These are phyloP conservation scores for Drosophila cognata DNA, from an alignment of 2,888 invertebrate species.

Conservation along the genomic window DNA sequence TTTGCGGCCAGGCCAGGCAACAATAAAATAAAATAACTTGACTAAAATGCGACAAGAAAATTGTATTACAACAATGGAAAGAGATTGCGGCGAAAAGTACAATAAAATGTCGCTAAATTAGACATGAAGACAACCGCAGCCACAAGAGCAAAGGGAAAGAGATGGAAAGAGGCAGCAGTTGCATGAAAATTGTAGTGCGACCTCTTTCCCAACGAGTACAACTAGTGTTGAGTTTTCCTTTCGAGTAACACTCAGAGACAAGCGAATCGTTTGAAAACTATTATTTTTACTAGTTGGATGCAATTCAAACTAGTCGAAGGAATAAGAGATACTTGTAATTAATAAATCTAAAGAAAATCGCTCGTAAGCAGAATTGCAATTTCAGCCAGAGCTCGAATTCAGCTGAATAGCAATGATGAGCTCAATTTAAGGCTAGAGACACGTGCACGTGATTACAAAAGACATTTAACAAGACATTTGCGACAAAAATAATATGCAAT, in stretches of 20 bases:
- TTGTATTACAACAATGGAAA: conserved; percentile 81
- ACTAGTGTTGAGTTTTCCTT: conserved; percentile 15
- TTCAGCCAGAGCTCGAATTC: conserved; percentile 10
- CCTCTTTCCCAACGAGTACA: conserved; percentile 31
- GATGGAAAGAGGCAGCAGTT: conserved; percentile 7
- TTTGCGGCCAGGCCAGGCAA: conserved; percentile 59
- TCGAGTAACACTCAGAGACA: conserved; percentile 1
- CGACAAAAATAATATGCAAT: conserved; percentile 51
- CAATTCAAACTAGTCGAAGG: not conserved
- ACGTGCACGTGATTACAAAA: conserved; percentile 60
- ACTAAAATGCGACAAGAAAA: conserved; percentile 81
- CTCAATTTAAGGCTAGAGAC: conserved; percentile 45
- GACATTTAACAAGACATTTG: conserved; percentile 59
- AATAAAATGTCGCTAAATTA: conserved; percentile 84
- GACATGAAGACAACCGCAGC: conserved; percentile 83
- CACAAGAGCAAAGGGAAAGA: conserved; percentile 12
- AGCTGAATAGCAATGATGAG: conserved; percentile 40
- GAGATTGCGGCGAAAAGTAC: conserved; percentile 81
- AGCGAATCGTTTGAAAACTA: not conserved
- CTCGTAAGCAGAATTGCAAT: conserved; percentile 9
- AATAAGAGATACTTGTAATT: conserved; percentile 2
- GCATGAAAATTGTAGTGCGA: conserved; percentile 35
- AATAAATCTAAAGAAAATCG: not conserved
- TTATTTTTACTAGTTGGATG: not conserved
- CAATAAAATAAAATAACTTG: conserved; percentile 78